Evolutionary conservation across 1,140 invertebrate genomes (phyloP).

Genomic region (Polypedilum pembai): DNA sequence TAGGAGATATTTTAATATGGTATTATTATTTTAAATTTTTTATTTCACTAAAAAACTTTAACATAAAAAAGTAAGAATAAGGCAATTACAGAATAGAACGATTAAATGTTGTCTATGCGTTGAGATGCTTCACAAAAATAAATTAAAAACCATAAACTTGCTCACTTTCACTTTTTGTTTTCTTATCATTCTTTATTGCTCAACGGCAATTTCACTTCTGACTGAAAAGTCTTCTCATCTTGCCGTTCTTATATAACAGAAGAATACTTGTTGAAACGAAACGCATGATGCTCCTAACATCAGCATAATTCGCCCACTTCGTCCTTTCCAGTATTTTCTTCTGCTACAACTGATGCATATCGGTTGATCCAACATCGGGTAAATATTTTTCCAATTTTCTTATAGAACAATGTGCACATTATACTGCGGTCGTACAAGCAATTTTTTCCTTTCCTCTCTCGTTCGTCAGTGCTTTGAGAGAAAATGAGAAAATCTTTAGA

Average conservation of each 20-base stretch:
- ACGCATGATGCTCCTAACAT: neutral
- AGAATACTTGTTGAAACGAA: neutral
- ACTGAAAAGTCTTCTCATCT: neutral
- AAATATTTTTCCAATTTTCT: neutral
- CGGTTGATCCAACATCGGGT: neutral
- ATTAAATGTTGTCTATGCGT: neutral
- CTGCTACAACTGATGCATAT: neutral
- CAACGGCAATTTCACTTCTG: constrained; percentile 3
- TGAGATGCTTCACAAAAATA: neutral
- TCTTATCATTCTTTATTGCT: constrained; percentile 13
- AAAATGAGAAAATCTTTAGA: neutral
- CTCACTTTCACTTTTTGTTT: neutral
- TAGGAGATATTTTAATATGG: too few relatives aligned
- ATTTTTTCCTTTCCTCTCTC: neutral
- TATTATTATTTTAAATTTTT: too few relatives aligned
- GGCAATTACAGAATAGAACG: neutral
- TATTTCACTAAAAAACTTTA: neutral
- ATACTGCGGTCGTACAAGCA: neutral
- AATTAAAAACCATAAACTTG: neutral
- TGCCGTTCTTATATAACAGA: neutral
- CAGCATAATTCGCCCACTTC: neutral
- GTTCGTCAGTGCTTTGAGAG: neutral
- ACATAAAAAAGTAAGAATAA: neutral
- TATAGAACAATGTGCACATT: neutral
- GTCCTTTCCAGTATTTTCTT: neutral